Evolutionary conservation across 2,888 invertebrate genomes (phyloP).

Genomic region (Drosophila kanekoi): DNA sequence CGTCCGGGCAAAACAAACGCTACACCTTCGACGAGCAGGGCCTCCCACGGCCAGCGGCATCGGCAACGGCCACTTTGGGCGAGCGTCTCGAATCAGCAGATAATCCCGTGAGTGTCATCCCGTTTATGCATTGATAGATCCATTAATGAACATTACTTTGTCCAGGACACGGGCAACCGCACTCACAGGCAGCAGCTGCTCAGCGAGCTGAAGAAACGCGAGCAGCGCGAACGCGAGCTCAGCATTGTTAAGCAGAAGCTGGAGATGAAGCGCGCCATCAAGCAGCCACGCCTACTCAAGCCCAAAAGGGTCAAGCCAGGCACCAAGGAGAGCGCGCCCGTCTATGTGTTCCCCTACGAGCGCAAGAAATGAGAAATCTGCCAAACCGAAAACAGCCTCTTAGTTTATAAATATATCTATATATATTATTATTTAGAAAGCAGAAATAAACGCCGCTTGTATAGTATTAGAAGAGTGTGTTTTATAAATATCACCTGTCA

Average conservation of each 20-base stretch:
- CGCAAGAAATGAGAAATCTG: constrained; percentile 85
- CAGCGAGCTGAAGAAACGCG: constrained; percentile 90
- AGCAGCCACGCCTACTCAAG: constrained; percentile 88
- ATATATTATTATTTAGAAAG: not conserved
- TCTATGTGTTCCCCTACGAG: constrained; percentile 93
- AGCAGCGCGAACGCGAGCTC: constrained; percentile 91
- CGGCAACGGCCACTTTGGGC: constrained; percentile 85
- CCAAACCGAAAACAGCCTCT: not conserved
- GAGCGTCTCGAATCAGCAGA: constrained; percentile 88
- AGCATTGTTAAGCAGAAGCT: constrained; percentile 92
- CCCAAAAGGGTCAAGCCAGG: constrained; percentile 89
- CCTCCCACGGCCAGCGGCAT: not conserved
- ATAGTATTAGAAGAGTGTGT: not conserved
- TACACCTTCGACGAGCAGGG: constrained; percentile 92
- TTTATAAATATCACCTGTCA: no score
- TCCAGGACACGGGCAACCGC: constrained; percentile 2
- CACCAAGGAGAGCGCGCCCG: constrained; percentile 89
- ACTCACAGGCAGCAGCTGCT: constrained; percentile 87
- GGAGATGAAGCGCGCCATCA: constrained; percentile 89
- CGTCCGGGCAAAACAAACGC: constrained; percentile 90
- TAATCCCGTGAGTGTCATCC: constrained; percentile 18
- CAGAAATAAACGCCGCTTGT: not conserved
- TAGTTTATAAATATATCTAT: not conserved
- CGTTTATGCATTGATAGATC: not conserved
- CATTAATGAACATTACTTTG: no score